Evolutionary conservation across 2,888 invertebrate genomes (phyloP), one percentile per base, ranked within the genome.

Genomic region (Euplagia quadripunctaria): DNA sequence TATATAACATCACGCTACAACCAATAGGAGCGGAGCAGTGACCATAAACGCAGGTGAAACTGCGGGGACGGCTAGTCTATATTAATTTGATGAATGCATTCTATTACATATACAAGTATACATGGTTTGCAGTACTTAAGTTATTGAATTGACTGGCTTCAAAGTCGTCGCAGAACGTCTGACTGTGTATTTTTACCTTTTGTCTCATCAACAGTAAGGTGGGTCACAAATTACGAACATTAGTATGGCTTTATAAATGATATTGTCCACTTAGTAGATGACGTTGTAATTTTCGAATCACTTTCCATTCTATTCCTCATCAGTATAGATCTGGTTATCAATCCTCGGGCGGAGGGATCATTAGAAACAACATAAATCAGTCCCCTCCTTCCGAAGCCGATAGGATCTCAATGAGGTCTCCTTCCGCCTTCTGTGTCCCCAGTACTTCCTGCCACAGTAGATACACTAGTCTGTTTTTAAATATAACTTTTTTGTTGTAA

Each of bases 301-400:
- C 64, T 68, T 72, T 52, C 64, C 64, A 73, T 69, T 67, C 73
- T 71, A 71, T 14, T 65, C 64, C 71, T 73, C 73, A 74, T 78
- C 75, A 73, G 67, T 58, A 72, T 65, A 80, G 79, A 83, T 78
- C 80, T 81, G 76, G 74, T 82, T 81, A 82, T 84, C 81, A 82
- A 82, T 81, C 72, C 69, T 72, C 73, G 66, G 61, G 43, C 52
- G 64, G 70, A 79, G 74, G 69, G 83, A 85, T 84, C 86, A 82
- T 83, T 83, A 82, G 77, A 77, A 74, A 74, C 76, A 71, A 82
- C 80, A 83, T 86, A 87, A 86, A 86, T 86, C 84, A 83, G 78
- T 49, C 65, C 66, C 75, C 64, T 76, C 75, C 79, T 80, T 80
- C 81, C 81, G 81, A 78, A 75, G 41, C 12, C 41, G 81, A 87